A percentile compares a stretch with the other conserved stretches of the same genome.
phyloP scores from a whole-genome alignment of 2,888 invertebrate genomes.

The Stictocephala bisonia region DNA sequence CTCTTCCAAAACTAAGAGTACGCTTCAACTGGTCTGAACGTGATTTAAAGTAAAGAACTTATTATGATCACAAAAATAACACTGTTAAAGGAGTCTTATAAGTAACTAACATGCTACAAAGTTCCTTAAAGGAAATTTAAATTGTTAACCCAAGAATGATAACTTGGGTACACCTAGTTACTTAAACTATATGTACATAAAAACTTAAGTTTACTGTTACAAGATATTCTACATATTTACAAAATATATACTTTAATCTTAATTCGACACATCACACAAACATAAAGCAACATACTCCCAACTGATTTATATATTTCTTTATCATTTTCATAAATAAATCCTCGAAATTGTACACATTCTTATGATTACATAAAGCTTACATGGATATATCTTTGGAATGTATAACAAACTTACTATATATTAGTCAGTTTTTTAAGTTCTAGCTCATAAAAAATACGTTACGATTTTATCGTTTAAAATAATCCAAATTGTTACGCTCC shows the following conservation, averaged over 20 bases:
- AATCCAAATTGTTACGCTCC: too few species aligned
- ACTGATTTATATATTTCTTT: background rate
- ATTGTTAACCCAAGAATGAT: background rate
- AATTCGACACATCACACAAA: constrained; percentile 11
- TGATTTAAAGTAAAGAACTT: too few species aligned
- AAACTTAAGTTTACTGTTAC: too few species aligned
- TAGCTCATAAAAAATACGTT: too few species aligned
- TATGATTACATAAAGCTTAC: constrained; percentile 2
- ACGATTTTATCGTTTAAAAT: too few species aligned
- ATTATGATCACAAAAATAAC: too few species aligned
- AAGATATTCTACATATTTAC: constrained; percentile 32
- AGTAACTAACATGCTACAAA: too few species aligned
- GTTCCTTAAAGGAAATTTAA: background rate
- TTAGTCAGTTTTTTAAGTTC: background rate
- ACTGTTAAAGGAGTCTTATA: too few species aligned
- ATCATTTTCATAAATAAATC: background rate
- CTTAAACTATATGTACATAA: constrained; percentile 29
- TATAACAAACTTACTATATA: background rate
- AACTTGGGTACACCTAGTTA: constrained; percentile 1
- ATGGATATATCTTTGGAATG: background rate
- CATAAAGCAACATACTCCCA: constrained; percentile 32
- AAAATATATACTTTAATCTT: constrained; percentile 17
- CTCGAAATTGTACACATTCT: too few species aligned
- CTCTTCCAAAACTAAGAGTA: too few species aligned
- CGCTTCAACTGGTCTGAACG: too few species aligned